A percentile compares a stretch with the other conserved stretches of the same genome.
These are phyloP conservation scores for Nematopogon swammerdamellus DNA, from an alignment of 2,888 invertebrate species.

Conservation along the genomic window DNA sequence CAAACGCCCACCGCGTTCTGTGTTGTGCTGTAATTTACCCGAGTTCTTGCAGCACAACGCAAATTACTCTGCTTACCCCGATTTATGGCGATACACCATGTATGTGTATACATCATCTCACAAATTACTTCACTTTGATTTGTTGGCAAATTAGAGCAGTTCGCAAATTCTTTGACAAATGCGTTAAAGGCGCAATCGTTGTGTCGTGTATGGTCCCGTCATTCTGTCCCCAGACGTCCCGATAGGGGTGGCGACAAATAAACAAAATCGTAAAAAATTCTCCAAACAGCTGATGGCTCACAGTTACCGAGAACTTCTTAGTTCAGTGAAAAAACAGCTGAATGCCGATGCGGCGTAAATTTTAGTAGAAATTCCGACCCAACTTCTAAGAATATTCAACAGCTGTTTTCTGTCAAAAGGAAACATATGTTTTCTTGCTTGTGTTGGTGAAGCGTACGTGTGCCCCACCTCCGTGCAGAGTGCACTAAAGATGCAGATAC, in stretches of 20 bases:
- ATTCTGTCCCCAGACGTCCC: too few relatives aligned
- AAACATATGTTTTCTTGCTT: conserved; percentile 18
- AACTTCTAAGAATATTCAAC: conserved; percentile 14
- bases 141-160: too few relatives aligned
- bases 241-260: neutral
- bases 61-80: too few relatives aligned
- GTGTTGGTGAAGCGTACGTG: neutral
- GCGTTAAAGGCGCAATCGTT: too few relatives aligned
- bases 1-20: too few relatives aligned
- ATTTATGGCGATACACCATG: too few relatives aligned
- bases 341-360: neutral
- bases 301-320: neutral
- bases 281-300: neutral
- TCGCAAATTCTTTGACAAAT: too few relatives aligned
- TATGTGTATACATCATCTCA: too few relatives aligned
- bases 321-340: neutral
- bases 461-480: neutral
- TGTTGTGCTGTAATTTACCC: too few relatives aligned
- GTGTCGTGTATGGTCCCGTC: neutral
- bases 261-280: neutral
- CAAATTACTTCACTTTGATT: too few relatives aligned
- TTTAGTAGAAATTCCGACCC: neutral
- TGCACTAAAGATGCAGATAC: neutral
- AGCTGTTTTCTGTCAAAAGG: conserved; percentile 26
- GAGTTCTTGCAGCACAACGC: too few relatives aligned